phyloP scores from a whole-genome alignment of 53 echinoderm and acorn worm genomes.

The Arbacia lixula region DNA sequence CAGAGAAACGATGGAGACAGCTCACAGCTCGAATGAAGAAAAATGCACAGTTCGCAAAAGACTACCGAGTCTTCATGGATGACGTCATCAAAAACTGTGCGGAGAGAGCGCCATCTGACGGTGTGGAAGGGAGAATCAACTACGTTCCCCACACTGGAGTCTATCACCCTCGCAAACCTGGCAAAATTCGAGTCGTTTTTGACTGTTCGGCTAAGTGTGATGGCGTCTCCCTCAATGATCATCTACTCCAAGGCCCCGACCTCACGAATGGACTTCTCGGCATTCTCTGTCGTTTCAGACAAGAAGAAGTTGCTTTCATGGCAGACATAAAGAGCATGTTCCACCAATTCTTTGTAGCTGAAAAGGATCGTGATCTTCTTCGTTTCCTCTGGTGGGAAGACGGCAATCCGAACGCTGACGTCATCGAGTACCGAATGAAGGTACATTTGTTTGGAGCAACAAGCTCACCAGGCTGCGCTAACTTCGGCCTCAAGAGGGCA shows the following conservation, averaged over 20 bases:
- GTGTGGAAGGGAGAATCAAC: conserved; percentile 46
- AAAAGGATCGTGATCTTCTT: conserved; percentile 61
- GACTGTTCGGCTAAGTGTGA: conserved; percentile 58
- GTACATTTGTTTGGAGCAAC: conserved; percentile 60
- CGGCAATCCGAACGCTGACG: conserved; percentile 24
- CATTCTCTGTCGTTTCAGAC: conserved; percentile 51
- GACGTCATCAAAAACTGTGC: conserved; percentile 54
- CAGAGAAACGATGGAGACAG: conserved; percentile 51
- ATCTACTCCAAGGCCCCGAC: conserved; percentile 65
- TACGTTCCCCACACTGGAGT: conserved; percentile 74
- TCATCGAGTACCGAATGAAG: conserved; percentile 50
- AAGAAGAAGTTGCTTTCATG: conserved; percentile 66
- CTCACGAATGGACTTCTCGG: conserved; percentile 66
- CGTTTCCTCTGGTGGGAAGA: conserved; percentile 66
- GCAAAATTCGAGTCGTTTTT: conserved; percentile 48
- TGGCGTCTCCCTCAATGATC: conserved; percentile 65
- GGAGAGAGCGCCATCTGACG: background rate
- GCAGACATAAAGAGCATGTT: conserved; percentile 73
- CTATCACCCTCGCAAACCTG: too few species aligned
- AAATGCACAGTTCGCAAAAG: conserved; percentile 47
- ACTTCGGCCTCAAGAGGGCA: conserved; percentile 48
- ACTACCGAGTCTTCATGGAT: conserved; percentile 54
- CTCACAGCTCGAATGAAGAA: conserved; percentile 39
- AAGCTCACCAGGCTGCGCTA: conserved; percentile 67
- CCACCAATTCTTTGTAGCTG: conserved; percentile 63